Base-by-base conservation (phyloP, 2,113 vertebrate genomes). In the Nothobranchius furzeri region DNA sequence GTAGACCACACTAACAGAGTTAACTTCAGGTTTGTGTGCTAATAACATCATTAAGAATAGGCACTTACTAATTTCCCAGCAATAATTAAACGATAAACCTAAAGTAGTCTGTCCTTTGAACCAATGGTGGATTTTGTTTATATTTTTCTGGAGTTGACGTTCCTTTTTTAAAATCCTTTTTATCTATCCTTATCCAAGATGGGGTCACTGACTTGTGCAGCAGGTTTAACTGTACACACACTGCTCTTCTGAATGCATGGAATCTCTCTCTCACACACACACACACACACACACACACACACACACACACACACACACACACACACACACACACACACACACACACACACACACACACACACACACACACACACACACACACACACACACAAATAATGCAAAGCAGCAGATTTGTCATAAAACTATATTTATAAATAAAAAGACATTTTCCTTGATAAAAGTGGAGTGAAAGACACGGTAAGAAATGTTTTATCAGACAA, bases 371-470 rank as follows among this genome's bases (percentile, higher is more conserved):
- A 70, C n/a, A 20, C 12, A 7, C 57, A 64, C 30, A n/a, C 17
- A 53, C 25, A 59, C 36, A 51, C 75, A 70, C 46, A 60, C 15
- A 70, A 50, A 70, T 6, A 1, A 63, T 64, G 81, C 78, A 83
- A 42, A 30, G 48, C 64, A 42, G 40, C 47, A 48, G 7, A 49
- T 88, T 82, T 88, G 92, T 93, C 91, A 95, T 95, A 95, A 95
- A 96, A 95, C 94, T 95, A 94, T 95, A 93, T 95, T 95, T 94
- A 96, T 95, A 96, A 96, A 96, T 95, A 94, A 95, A 95, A 95
- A 92, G 85, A 86, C 59, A 79, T 89, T 85, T 87, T 87, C 58
- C 83, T 89, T 84, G 77, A 86, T 84, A 89, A 87, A 90, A 88
- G 88, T 85, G 84, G 85, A 87, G 87, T 88, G 87, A 91, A 90